Conservation (phyloP, 1,140 invertebrate genomes). For the Trialeurodes vaporariorum region DNA sequence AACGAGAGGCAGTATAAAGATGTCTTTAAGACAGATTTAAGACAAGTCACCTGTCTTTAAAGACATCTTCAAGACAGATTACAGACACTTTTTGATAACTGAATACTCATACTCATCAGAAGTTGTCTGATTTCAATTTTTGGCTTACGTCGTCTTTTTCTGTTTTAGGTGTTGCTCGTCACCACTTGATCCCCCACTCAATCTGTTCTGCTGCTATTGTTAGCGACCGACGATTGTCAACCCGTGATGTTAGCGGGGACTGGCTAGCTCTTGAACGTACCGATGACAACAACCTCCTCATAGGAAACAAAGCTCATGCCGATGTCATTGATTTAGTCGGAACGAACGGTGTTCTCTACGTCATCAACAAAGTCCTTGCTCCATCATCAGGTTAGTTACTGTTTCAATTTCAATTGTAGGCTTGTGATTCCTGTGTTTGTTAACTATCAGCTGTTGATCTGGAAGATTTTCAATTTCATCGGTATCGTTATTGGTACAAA, state of each 20-base stretch:
- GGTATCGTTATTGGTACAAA: too few relatives aligned
- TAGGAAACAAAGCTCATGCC: slow-evolving; percentile 36
- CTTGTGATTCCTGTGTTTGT: too few relatives aligned
- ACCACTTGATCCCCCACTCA: slow-evolving; percentile 42
- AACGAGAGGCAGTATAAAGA: too few relatives aligned
- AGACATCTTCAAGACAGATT: too few relatives aligned
- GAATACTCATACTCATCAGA: too few relatives aligned
- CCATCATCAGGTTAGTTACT: slow-evolving; percentile 40
- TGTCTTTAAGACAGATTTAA: too few relatives aligned
- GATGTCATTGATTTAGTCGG: slow-evolving; percentile 39
- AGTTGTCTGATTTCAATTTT: not conserved
- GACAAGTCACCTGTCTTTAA: too few relatives aligned
- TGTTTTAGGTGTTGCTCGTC: slow-evolving; percentile 39
- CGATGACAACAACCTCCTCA: slow-evolving; percentile 34
- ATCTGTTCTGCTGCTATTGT: slow-evolving; percentile 39
- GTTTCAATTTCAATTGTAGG: too few relatives aligned
- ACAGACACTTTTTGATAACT: not conserved
- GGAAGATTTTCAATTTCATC: too few relatives aligned
- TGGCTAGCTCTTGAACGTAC: slow-evolving; percentile 33
- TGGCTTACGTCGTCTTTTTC: not conserved
- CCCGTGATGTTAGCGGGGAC: slow-evolving; percentile 33
- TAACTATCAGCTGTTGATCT: too few relatives aligned
- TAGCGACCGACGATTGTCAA: slow-evolving; percentile 27
- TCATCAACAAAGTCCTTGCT: slow-evolving; percentile 40
- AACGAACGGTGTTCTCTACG: slow-evolving; percentile 45